Evolutionary conservation across 2,113 vertebrate species (phyloP), one percentile per base, ranked within the genome.

Genomic region (Gymnocephalus cernua): DNA sequence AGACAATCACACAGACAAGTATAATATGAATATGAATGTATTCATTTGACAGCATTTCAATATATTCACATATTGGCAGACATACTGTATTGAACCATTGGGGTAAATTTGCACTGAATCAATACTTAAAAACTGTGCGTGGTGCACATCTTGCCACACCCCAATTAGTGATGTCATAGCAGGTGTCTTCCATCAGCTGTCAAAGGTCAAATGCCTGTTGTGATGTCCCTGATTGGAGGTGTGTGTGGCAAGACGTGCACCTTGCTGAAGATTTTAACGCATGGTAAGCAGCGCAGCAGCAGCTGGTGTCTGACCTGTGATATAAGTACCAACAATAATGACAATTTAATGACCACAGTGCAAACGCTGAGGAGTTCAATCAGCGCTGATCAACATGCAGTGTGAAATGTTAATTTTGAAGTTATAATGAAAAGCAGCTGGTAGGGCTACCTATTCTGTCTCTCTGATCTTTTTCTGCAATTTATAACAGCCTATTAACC

Each of bases 401-500:
- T 56, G 27, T 15, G n/a, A 65, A 15, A 15, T 41, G 50, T 18
- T 16, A 1, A 57, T 54, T 47, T 69, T 41, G 13, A 48, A 50
- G 23, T 41, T 23, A 9, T 8, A 74, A 15, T 53, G 11, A 53
- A 53, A 38, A 79, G 16, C 71, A 65, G 47, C 62, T 48, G 50
- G 70, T 44, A 47, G 58, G 47, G 29, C 32, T 27, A 13, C 5
- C 44, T 32, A 5, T 29, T 54, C 79, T 62, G 10, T 44, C 50
- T 50, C 23, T 66, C 16, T 75, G 32, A 32, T 38, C 21, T 56
- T 21, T 62, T 63, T 64, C 51, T 82, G 80, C 70, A 70, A 67
- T 78, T 61, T 48, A 64, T 51, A 71, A 72, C 74, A n/a, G 32
- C 41, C 14, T 66, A 44, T 86, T 79, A 67, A 87, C 74, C 53